Evolutionary conservation across 2,113 vertebrate genomes (phyloP), one percentile per base, ranked within the genome.

Genomic region (Laterallus jamaicensis): DNA sequence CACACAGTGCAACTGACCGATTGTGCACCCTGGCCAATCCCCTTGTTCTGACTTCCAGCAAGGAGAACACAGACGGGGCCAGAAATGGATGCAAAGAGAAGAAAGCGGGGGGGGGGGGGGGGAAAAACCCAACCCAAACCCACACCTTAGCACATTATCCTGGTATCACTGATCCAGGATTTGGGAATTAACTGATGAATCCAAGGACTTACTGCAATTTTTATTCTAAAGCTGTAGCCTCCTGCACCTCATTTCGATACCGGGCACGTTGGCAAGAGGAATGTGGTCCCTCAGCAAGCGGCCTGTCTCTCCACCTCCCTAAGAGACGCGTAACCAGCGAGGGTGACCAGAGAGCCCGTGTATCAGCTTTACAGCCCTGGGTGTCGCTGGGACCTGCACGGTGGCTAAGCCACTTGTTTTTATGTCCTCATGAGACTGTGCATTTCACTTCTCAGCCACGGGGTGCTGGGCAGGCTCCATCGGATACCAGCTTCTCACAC

Each of bases 281-380:
- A 59, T n/a, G 75, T 28, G 39, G 35, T 6, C 26, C 37, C 21
- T 58, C 37, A 39, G 62, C 37, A 20, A 49, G 37, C 1, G 2
- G 26, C 9, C 35, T 70, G 32, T 49, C 64, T 64, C 56, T 63
- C 10, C 31, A 3, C 12, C 31, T 50, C 24, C n/a, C 28, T 7
- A 1, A 0, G 21, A 40, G 52, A 42, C 12, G 11, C 1, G 1
- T 10, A 70, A 12, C 3, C 1, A 0, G 15, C 26, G 31, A 21
- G 59, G 58, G 21, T 9, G 47, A 71, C 40, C 60, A 44, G 39
- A 55, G 47, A n/a, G 35, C 44, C 6, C 32, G 0, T 32, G 9
- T 39, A 42, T 52, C 31, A 55, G 16, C 52, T 63, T 67, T 37
- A 40, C 17, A 56, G 40, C 59, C 21, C 32, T 54, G 75, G 49